Conservation (phyloP, 2,113 vertebrate genomes). For the Gopherus evgoodei region DNA sequence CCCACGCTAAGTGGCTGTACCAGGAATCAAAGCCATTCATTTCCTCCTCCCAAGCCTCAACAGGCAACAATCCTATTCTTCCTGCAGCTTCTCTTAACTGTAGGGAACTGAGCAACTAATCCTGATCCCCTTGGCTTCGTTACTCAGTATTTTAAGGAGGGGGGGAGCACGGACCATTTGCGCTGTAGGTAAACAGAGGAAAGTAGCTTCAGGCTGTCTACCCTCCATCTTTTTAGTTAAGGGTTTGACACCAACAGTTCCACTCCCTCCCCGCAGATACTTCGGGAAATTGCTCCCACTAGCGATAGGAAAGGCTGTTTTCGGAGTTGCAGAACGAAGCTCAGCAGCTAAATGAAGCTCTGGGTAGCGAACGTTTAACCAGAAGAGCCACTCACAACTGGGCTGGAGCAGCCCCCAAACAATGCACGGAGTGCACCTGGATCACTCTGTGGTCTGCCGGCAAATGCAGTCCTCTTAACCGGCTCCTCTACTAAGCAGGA, state of each 20-base stretch:
- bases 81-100: neutral
- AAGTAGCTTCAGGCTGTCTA: neutral
- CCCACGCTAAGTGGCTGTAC: neutral
- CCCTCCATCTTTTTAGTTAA: neutral
- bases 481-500: no score
- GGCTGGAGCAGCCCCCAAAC: neutral
- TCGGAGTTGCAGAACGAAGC: no score
- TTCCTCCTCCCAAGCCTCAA: neutral
- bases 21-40: neutral
- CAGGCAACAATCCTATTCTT: neutral
- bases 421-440: neutral
- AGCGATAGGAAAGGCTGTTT: no score
- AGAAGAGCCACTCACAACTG: neutral
- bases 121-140: neutral
- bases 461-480: no score
- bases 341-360: neutral
- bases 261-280: no score
- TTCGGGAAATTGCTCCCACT: neutral
- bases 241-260: neutral
- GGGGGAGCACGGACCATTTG: neutral
- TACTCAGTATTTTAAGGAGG: neutral
- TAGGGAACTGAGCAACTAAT: neutral
- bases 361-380: neutral
- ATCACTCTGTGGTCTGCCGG: neutral
- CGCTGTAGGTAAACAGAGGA: neutral